Conservation (phyloP, 2,797 vertebrate genomes). For the Sebastes kiyomatsui region DNA sequence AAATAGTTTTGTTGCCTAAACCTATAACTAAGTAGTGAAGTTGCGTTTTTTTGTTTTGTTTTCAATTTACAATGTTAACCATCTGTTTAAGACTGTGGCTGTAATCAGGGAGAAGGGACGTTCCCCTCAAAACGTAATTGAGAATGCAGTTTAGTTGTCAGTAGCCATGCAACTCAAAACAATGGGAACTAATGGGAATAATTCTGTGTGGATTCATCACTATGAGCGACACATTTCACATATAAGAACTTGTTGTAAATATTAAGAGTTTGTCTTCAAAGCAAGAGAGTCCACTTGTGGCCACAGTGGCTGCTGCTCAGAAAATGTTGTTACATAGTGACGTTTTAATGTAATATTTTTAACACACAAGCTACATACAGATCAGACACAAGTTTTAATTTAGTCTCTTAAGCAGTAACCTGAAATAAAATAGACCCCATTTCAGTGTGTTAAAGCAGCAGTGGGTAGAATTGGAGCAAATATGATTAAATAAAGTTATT, state of each 20-base stretch:
- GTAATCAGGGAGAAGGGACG: no score
- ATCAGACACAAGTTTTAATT: neutral
- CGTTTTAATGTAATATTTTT: neutral
- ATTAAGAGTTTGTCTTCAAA: neutral
- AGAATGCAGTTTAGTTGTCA: no score
- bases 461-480: no score
- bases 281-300: neutral
- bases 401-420: neutral
- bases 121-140: no score
- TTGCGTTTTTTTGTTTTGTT: no score
- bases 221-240: neutral
- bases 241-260: neutral
- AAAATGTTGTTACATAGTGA: neutral
- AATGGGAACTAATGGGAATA: neutral
- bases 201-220: neutral
- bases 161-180: neutral
- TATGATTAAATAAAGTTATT: no score
- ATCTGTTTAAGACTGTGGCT: no score
- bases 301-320: neutral
- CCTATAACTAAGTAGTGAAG: no score
- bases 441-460: neutral
- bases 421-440: neutral
- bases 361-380: neutral
- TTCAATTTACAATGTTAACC: no score
- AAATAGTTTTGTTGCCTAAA: neutral